Percentiles rank a stretch among this genome's conserved stretches.
Conservation (phyloP, 2,888 invertebrate species). For the Ditula angustiorana region DNA sequence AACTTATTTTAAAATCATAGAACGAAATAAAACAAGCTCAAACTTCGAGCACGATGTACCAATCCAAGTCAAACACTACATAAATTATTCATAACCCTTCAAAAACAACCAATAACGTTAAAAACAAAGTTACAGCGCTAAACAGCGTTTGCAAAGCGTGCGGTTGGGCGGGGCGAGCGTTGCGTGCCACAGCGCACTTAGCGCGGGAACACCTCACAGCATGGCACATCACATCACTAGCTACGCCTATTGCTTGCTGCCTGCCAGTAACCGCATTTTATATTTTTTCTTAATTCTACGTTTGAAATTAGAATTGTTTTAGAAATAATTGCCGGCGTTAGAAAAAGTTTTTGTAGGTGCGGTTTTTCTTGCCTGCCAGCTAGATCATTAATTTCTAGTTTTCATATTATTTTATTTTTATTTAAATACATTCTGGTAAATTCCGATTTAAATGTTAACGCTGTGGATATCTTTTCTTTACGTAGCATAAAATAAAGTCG, state of each 20-base stretch:
- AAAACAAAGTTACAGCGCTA: slow-evolving; percentile 38
- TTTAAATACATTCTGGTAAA: too few relatives aligned
- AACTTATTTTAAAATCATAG: too few relatives aligned
- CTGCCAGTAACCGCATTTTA: slow-evolving; percentile 55
- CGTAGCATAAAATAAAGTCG: too few relatives aligned
- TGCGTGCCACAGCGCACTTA: slow-evolving; percentile 79
- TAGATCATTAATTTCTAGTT: too few relatives aligned
- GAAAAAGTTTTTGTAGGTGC: not conserved
- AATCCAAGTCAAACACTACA: slow-evolving; percentile 23
- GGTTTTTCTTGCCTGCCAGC: not conserved
- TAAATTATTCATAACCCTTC: slow-evolving; percentile 38
- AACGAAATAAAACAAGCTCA: not conserved
- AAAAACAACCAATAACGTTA: slow-evolving; percentile 36
- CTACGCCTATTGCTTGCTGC: slow-evolving; percentile 74
- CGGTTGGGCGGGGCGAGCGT: slow-evolving; percentile 77
- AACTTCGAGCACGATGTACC: slow-evolving; percentile 14
- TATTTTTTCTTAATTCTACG: slow-evolving; percentile 33
- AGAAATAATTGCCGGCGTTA: slow-evolving; percentile 14
- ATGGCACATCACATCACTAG: slow-evolving; percentile 81
- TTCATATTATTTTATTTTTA: not conserved
- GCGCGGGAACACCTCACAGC: slow-evolving; percentile 75
- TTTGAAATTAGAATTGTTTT: slow-evolving; percentile 25
- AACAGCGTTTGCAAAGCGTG: slow-evolving; percentile 62
- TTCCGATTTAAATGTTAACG: too few relatives aligned
- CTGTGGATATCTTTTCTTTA: too few relatives aligned